Conservation (phyloP, 2,113 vertebrate species). For the Daboia siamensis region DNA sequence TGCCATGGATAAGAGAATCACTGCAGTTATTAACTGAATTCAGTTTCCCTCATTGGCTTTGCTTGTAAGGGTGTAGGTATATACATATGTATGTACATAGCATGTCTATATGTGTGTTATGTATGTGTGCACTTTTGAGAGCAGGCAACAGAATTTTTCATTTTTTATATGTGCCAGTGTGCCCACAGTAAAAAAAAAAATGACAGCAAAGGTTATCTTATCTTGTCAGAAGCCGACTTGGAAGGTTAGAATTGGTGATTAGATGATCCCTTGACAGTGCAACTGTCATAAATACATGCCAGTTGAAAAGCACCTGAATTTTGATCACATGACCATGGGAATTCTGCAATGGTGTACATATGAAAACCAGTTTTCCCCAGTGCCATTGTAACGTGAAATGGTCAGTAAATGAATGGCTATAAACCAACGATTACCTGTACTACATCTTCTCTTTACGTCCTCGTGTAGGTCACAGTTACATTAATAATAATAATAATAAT, state of each 20-base stretch:
- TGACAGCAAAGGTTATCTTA: too few relatives aligned
- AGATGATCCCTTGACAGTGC: too few relatives aligned
- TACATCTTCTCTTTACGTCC: background rate
- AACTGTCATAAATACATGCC: too few relatives aligned
- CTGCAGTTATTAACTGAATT: background rate
- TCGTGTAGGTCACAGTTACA: background rate
- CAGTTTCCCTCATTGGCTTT: background rate
- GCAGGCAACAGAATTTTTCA: too few relatives aligned
- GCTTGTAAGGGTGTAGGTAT: background rate
- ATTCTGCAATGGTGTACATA: background rate
- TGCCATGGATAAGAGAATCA: background rate
- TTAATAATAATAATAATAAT: too few relatives aligned
- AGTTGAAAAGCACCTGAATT: too few relatives aligned
- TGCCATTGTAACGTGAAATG: background rate
- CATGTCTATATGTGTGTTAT: too few relatives aligned
- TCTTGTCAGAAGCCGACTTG: background rate
- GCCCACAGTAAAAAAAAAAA: too few relatives aligned
- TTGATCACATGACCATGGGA: background rate
- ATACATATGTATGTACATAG: too few relatives aligned
- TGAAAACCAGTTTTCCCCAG: background rate
- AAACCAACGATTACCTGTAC: background rate
- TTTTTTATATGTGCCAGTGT: too few relatives aligned
- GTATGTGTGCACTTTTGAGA: too few relatives aligned
- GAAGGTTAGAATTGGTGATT: too few relatives aligned
- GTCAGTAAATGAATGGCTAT: background rate